Evolutionary conservation across 2,113 vertebrate species (phyloP).

Genomic region (Heterotis niloticus): DNA sequence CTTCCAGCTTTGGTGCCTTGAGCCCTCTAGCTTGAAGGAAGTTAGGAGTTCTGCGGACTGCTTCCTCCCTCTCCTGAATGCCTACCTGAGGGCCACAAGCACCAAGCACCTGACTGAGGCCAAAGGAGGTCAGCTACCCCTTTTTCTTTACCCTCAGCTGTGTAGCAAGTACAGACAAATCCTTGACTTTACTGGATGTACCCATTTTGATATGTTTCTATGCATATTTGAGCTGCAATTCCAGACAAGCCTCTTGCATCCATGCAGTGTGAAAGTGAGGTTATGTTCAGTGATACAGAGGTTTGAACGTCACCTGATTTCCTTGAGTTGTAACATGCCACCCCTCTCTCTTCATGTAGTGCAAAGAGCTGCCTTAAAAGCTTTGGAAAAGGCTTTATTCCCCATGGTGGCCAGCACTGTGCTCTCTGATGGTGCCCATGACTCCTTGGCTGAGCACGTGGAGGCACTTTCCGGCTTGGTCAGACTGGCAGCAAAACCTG

Average conservation of each 20-base stretch:
- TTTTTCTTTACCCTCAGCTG: neutral
- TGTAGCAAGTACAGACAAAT: neutral
- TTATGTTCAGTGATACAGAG: neutral
- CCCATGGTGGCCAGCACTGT: conserved; percentile 56
- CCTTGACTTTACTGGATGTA: neutral
- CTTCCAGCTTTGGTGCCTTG: conserved; percentile 83
- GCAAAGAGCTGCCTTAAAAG: conserved; percentile 52
- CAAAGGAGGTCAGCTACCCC: conserved; percentile 48
- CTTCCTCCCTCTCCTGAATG: conserved; percentile 67
- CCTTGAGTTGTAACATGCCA: neutral
- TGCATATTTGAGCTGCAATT: neutral
- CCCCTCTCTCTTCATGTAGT: conserved; percentile 54
- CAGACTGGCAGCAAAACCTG: conserved; percentile 49
- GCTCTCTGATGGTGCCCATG: conserved; percentile 29
- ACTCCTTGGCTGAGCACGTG: conserved; percentile 30
- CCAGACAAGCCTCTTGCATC: neutral
- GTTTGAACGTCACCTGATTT: neutral
- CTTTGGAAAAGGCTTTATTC: conserved; percentile 71
- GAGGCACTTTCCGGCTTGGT: conserved; percentile 70
- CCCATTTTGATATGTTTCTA: neutral
- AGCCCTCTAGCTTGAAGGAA: conserved; percentile 37
- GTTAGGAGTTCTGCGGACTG: conserved; percentile 51
- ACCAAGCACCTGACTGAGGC: conserved; percentile 50
- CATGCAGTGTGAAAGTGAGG: neutral
- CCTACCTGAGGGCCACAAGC: conserved; percentile 63